Evolutionary conservation across 2,113 vertebrate genomes (phyloP), one percentile per base, ranked within the genome.

Genomic region (Dicrurus megarhynchus): DNA sequence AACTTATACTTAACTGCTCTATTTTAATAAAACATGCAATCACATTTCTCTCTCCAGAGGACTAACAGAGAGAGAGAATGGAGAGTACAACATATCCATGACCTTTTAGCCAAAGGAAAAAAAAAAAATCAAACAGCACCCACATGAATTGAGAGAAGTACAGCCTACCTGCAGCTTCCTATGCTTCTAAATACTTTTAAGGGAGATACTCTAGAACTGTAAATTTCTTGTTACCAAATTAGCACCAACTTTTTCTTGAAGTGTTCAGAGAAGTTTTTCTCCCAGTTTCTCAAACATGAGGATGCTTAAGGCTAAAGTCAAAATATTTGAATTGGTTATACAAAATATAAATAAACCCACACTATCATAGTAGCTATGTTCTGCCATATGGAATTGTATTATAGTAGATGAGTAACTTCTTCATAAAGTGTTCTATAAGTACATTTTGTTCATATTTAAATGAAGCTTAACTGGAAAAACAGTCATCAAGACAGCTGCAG

Each of bases 311-410:
- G 63, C 55, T 55, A 13, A 83, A 70, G 71, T 80, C 63, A 96
- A 96, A 96, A 93, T 87, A 93, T 90, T 90, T 94, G n/a, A 91
- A 73, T 50, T 59, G 24, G 22, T 73, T 61, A 70, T 13, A 83
- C 8, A 88, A 80, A 92, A 95, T 70, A 81, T 28, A 97, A 95
- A 92, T 47, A 95, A 90, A 70, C 89, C 83, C 80, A 89, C 59
- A 55, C 46, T 77, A 90, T 44, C n/a, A 55, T 35, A 81, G 67
- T 24, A 59, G 64, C 46, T 67, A 68, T 41, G 61, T 24, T 93
- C 67, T 94, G 67, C 90, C 90, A 94, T 85, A 83, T 83, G 70
- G 90, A 82, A 93, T 44, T 71, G n/a, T 44, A 75, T 55, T 71
- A 70, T 2, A 82, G 60, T 32, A 94, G 82, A 85, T 37, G 44